A percentile compares a stretch with the other conserved stretches of the same genome.
These are phyloP conservation scores for Psilanteris sp. DNA, from an alignment of 1,140 invertebrate genomes.

Conservation along the genomic window DNA sequence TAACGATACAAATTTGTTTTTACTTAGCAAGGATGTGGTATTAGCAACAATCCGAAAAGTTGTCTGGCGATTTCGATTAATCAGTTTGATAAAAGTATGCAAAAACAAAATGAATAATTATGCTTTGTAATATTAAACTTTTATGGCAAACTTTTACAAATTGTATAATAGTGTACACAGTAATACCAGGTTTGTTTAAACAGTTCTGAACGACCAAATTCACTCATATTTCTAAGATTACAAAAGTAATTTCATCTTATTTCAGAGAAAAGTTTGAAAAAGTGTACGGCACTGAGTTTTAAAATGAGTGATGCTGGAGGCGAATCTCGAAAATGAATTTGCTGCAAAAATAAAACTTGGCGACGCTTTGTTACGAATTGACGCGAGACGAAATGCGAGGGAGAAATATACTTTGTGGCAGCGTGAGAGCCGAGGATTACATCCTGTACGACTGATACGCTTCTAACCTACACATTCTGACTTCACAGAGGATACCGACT, in stretches of 20 bases:
- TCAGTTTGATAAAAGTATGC: too few species aligned
- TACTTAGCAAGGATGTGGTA: too few species aligned
- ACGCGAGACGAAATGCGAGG: conserved; percentile 10
- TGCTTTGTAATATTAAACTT: conserved; percentile 3
- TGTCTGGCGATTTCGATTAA: too few species aligned
- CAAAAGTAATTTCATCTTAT: conserved; percentile 40
- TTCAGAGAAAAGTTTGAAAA: conserved; percentile 35
- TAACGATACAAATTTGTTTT: too few species aligned
- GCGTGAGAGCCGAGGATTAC: conserved; percentile 40
- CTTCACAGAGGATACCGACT: conserved; percentile 44
- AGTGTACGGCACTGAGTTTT: conserved; percentile 17
- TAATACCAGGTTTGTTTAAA: conserved; percentile 23
- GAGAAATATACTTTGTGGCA: conserved; percentile 28
- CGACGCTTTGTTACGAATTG: conserved; percentile 34
- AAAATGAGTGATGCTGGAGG: conserved; percentile 43
- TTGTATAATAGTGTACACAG: conserved; percentile 7
- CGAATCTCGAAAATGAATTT: conserved; percentile 49
- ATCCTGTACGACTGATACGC: conserved; percentile 52
- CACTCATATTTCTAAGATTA: conserved; percentile 33
- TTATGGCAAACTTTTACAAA: conserved; percentile 10
- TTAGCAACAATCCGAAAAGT: too few species aligned
- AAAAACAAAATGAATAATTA: conserved; percentile 12
- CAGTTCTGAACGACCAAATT: conserved; percentile 25
- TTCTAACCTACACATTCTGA: conserved; percentile 64
- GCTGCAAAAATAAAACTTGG: conserved; percentile 45